phyloP scores from a whole-genome alignment of 2,797 vertebrate genomes.

The Epinephelus coioides region DNA sequence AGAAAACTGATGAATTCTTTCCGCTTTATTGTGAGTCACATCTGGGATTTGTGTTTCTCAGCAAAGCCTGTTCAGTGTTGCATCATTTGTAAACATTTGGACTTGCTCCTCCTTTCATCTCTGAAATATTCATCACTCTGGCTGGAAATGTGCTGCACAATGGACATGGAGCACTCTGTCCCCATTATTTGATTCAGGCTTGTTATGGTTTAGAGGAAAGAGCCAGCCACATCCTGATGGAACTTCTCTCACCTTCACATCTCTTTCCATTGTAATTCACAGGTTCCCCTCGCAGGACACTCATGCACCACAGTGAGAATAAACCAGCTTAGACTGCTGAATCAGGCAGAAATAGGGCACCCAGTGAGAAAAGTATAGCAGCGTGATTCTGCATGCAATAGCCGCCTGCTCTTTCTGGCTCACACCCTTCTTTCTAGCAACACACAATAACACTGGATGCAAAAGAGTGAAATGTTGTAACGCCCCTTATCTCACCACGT shows the following conservation, averaged over 20 bases:
- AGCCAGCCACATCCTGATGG: constrained; percentile 18
- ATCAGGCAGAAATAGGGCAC: constrained; percentile 70
- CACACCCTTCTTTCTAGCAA: constrained; percentile 31
- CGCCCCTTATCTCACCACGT: constrained; percentile 34
- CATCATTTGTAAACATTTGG: constrained; percentile 64
- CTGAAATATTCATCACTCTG: constrained; percentile 53
- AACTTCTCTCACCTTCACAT: constrained; percentile 61
- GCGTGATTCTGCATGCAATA: constrained; percentile 37
- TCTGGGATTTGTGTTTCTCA: constrained; percentile 46
- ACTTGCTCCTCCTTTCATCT: constrained; percentile 40
- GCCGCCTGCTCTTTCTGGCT: constrained; percentile 27
- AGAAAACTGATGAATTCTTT: constrained; percentile 58
- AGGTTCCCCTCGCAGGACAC: constrained; percentile 46
- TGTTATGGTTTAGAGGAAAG: constrained; percentile 21
- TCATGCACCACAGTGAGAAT: constrained; percentile 56
- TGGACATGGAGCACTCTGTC: constrained; percentile 24
- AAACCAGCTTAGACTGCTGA: constrained; percentile 70
- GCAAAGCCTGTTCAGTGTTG: constrained; percentile 47
- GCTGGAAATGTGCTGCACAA: constrained; percentile 21
- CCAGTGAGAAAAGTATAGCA: constrained; percentile 60
- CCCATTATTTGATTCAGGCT: constrained; percentile 24
- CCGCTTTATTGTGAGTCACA: constrained; percentile 57
- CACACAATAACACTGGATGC: constrained; percentile 36
- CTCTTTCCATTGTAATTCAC: constrained; percentile 52
- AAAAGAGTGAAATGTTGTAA: constrained; percentile 51